Percentiles rank a stretch among this genome's conserved stretches.
These are phyloP conservation scores for Thryonomys swinderianus DNA, from an alignment of 2,113 vertebrate species.

Conservation along the genomic window DNA sequence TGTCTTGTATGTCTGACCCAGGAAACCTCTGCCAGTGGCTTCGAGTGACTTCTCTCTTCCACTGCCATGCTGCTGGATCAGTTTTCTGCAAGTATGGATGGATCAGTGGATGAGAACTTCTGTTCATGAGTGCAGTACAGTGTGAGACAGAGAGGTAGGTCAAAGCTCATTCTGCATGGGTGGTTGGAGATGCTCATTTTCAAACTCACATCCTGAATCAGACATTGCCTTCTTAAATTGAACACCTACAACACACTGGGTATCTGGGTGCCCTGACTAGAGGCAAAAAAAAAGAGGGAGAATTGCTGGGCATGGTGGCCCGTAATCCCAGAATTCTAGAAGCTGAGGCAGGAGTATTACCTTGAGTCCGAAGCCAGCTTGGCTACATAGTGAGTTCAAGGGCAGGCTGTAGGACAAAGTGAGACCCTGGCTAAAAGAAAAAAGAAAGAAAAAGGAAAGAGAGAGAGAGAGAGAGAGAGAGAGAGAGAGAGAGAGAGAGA, in stretches of 20 bases:
- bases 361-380: neutral
- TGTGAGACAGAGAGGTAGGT: neutral
- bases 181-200: neutral
- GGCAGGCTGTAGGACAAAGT: neutral
- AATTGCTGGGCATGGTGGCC: neutral
- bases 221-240: slow-evolving; percentile 26
- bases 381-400: neutral
- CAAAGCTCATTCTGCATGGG: neutral
- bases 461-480: too few species aligned
- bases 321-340: neutral
- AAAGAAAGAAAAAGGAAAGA: too few species aligned
- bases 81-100: neutral
- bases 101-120: neutral
- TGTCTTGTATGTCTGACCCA: neutral
- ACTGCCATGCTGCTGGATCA: neutral
- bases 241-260: neutral
- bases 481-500: too few species aligned
- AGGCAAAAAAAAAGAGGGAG: neutral
- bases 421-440: neutral
- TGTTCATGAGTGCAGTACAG: neutral
- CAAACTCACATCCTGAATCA: neutral
- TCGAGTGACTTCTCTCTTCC: neutral
- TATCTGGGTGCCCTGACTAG: neutral
- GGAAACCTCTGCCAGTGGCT: slow-evolving; percentile 3
- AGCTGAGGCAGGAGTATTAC: neutral